Evolutionary conservation across 2,797 vertebrate genomes (phyloP).

Genomic region (Megaceryle alcyon): DNA sequence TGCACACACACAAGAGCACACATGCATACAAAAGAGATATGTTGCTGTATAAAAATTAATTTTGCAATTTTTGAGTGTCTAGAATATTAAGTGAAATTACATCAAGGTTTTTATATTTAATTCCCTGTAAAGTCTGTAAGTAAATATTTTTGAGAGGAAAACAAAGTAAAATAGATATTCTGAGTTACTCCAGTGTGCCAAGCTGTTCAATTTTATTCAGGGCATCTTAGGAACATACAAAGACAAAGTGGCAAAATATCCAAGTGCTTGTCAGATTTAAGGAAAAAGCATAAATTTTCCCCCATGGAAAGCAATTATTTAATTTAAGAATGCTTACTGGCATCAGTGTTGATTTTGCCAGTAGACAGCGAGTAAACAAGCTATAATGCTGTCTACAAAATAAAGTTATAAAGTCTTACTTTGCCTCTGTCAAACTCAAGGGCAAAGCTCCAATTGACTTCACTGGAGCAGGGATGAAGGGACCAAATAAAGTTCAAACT

Average conservation of each 20-base stretch:
- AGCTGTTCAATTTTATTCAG: not conserved
- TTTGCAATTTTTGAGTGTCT: not conserved
- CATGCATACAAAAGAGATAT: not conserved
- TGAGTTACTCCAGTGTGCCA: not conserved
- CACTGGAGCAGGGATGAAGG: slow-evolving; percentile 1
- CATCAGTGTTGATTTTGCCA: not conserved
- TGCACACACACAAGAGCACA: too few relatives aligned
- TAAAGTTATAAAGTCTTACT: not conserved
- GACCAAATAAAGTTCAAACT: not conserved
- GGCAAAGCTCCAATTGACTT: not conserved
- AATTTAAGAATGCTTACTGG: not conserved
- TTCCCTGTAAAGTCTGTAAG: not conserved
- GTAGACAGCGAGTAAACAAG: not conserved
- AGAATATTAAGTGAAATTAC: not conserved
- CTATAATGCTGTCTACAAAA: not conserved
- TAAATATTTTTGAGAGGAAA: not conserved
- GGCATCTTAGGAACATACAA: not conserved
- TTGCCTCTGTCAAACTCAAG: slow-evolving; percentile 26
- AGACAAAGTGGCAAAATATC: slow-evolving; percentile 4
- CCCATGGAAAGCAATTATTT: not conserved
- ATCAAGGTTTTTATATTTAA: not conserved
- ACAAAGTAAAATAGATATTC: not conserved
- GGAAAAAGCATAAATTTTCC: not conserved
- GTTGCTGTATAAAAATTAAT: not conserved
- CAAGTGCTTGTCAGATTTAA: not conserved